Percentiles rank a stretch among this genome's conserved stretches.
These are phyloP conservation scores for Watsonalla cultraria DNA, from an alignment of 2,888 invertebrate species.

Conservation along the genomic window DNA sequence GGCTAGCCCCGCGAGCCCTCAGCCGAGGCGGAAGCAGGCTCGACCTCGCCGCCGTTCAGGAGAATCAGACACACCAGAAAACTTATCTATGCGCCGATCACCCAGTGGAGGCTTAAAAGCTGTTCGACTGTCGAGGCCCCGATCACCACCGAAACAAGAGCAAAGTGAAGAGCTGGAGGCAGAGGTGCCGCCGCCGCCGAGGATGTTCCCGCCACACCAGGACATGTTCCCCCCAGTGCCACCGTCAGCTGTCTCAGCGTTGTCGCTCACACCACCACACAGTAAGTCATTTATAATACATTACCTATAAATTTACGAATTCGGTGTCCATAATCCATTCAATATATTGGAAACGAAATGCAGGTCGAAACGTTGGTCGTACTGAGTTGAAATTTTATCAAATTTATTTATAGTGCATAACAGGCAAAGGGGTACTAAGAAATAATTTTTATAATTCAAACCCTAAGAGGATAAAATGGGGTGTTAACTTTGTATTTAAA, in stretches of 20 bases:
- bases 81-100: conserved; percentile 80
- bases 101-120: conserved; percentile 61
- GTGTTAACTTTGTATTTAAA: too few species aligned
- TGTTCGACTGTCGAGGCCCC: conserved; percentile 59
- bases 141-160: conserved; percentile 64
- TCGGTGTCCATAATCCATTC: too few species aligned
- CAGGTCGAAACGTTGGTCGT: too few species aligned
- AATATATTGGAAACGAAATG: too few species aligned
- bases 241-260: conserved; percentile 83
- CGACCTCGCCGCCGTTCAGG: conserved; percentile 90
- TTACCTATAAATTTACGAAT: not conserved
- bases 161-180: conserved; percentile 58
- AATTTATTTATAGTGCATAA: too few species aligned
- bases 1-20: conserved; percentile 84
- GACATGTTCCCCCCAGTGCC: conserved; percentile 85
- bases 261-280: conserved; percentile 90
- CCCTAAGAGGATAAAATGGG: too few species aligned
- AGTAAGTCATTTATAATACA: conserved; percentile 73
- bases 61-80: conserved; percentile 80
- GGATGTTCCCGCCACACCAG: conserved; percentile 76
- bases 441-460: too few species aligned
- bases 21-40: conserved; percentile 91
- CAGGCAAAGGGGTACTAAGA: too few species aligned
- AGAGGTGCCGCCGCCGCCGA: conserved; percentile 78
- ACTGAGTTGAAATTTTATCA: too few species aligned